Base-by-base conservation (phyloP, 2,113 vertebrate genomes). In the Austrofundulus limnaeus region DNA sequence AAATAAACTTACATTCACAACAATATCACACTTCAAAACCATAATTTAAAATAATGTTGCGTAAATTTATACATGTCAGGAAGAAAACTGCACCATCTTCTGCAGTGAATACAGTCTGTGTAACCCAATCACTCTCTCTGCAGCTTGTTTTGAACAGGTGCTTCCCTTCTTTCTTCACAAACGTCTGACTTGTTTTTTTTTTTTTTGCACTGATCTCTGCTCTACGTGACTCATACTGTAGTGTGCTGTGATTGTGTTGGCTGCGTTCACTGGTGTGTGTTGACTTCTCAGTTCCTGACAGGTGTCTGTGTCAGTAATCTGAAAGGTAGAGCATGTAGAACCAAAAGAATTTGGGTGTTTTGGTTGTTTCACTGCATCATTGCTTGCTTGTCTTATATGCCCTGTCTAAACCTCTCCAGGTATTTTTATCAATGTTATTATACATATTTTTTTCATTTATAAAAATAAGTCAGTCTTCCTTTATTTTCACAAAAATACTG, bases 161-260 rank as follows among this genome's bases (percentile, higher is more conserved):
- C 83, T 86, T 79, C 47, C 60, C 56, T 28, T 91, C 84, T 78
- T 39, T 74, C 52, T 61, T 69, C 55, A 17, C 66, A 70, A 70
- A 78, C 37, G 60, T 81, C 66, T 19, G 61, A 78, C 73, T 78
- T 75, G n/a, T n/a, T n/a, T n/a, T n/a, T n/a, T n/a, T n/a, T n/a
- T n/a, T n/a, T n/a, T n/a, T n/a, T n/a, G n/a, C n/a, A 24, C 74
- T 87, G 86, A 88, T 83, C 85, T 87, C 87, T 86, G 70, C 78
- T 66, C 81, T 56, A 67, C 72, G 49, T 87, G 85, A 90, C 75
- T 83, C 83, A 86, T 59, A 71, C 66, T 28, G 47, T 73, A 55
- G 15, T 2, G 11, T 43, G 52, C 34, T 21, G 54, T 60, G 51
- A 14, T 28, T 85, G 72, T 80, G 67, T 80, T 78, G 82, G 71